Evolutionary conservation across 1,140 invertebrate species (phyloP), one percentile per base, ranked within the genome.

Genomic region (Conopomorpha cramerella): DNA sequence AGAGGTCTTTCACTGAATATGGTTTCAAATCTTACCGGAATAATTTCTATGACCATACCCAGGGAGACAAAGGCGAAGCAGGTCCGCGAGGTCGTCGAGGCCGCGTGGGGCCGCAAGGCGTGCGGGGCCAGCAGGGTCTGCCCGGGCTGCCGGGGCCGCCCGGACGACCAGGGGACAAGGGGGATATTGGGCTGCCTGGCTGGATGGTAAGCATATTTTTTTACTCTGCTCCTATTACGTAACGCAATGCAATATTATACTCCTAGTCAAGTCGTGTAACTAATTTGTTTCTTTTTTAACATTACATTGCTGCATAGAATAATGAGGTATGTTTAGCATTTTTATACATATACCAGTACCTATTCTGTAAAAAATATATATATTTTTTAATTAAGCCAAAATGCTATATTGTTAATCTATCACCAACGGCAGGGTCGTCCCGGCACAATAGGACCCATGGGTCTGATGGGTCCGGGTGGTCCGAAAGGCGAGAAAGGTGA

Each of bases 31-130:
- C n/a, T n/a, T n/a, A n/a, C n/a, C n/a, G n/a, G n/a, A n/a, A n/a
- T n/a, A n/a, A n/a, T n/a, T n/a, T n/a, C n/a, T n/a, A n/a, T n/a
- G n/a, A n/a, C n/a, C n/a, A n/a, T n/a, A n/a, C 19, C 28, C 36
- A 86, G 82, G 91, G 91, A 27, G 89, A 92, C 32, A 92, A 91
- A 66, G 91, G 91, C 8, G 84, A 90, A 7, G 66, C 83, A 36
- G 91, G 91, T 1, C 84, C 83, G 51, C 70, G 89, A 29, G 91
- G 91, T 0, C 79, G 86, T 49, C 73, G 89, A 55, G 91, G 91
- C 6, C 84, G 86, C 45, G 82, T 82, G 17, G 91, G 90, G 6
- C 77, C 83, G 8, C 65, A 79, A 8, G 89, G 90, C 8, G 78
- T 83, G 3, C 74, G 81, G n/a, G 89, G 90, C 31, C 82, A 84